phyloP scores from a whole-genome alignment of 2,113 vertebrate genomes.

The Mesembrinibis cayennensis region DNA sequence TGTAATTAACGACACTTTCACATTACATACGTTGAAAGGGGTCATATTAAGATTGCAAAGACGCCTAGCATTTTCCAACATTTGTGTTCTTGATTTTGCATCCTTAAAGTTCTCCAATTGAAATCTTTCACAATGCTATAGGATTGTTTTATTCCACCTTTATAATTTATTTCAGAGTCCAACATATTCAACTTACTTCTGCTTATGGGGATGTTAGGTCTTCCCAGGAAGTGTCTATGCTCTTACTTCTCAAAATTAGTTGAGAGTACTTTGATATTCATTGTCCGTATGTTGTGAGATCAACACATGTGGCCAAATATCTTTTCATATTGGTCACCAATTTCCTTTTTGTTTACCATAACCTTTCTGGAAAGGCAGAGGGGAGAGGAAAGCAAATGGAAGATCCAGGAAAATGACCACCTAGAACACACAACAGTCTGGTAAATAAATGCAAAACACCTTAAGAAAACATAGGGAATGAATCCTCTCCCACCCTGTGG shows the following conservation, averaged over 20 bases:
- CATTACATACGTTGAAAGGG: background rate
- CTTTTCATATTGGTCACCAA: background rate
- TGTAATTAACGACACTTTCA: background rate
- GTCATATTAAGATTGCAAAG: background rate
- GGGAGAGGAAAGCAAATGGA: background rate
- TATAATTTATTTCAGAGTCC: background rate
- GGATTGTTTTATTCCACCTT: background rate
- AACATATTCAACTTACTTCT: background rate
- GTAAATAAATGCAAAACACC: background rate
- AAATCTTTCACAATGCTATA: background rate
- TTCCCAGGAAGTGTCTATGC: background rate
- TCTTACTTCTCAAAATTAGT: background rate
- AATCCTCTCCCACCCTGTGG: background rate
- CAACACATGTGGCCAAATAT: background rate
- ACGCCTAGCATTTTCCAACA: background rate
- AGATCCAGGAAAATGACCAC: background rate
- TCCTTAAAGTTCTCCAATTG: background rate
- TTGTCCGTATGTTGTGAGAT: background rate
- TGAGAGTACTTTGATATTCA: background rate
- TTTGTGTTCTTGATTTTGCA: background rate
- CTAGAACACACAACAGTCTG: background rate
- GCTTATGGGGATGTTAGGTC: background rate
- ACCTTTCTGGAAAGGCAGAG: background rate
- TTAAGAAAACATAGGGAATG: background rate
- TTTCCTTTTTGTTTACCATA: background rate